Evolutionary conservation across 2,113 vertebrate genomes (phyloP).

Genomic region (Thermophis baileyi): DNA sequence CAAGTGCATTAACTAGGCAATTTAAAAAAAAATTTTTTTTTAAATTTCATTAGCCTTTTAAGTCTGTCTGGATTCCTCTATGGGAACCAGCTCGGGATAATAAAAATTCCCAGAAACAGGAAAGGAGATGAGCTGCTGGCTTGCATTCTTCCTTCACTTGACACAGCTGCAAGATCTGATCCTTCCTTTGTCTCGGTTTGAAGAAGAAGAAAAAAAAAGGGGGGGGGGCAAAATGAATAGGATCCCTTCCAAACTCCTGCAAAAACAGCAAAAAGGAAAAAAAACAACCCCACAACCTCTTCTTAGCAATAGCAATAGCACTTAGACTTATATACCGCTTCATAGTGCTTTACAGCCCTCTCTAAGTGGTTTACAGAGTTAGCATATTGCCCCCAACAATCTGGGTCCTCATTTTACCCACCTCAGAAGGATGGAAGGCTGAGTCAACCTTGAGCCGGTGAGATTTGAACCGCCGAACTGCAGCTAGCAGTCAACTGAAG

Average conservation of each 20-base stretch:
- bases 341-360: too few relatives aligned
- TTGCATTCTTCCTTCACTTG: not conserved
- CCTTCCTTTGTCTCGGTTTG: not conserved
- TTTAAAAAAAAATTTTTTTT: not conserved
- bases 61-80: not conserved
- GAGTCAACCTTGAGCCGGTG: too few relatives aligned
- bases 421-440: too few relatives aligned
- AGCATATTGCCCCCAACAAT: too few relatives aligned
- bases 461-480: too few relatives aligned
- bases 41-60: not conserved
- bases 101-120: conserved; percentile 33
- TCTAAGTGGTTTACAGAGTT: too few relatives aligned
- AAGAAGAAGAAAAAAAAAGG: accelerated
- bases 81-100: not conserved
- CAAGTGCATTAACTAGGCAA: not conserved
- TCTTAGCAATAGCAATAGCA: too few relatives aligned
- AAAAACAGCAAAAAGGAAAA: not conserved
- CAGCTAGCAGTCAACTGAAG: too few relatives aligned
- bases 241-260: not conserved
- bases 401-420: too few relatives aligned
- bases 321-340: too few relatives aligned
- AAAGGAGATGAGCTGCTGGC: not conserved
- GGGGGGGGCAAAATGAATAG: not conserved
- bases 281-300: too few relatives aligned
- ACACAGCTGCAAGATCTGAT: not conserved